Evolutionary conservation across 2,113 vertebrate genomes (phyloP), one percentile per base, ranked within the genome.

Genomic region (Phyllostomus discolor): DNA sequence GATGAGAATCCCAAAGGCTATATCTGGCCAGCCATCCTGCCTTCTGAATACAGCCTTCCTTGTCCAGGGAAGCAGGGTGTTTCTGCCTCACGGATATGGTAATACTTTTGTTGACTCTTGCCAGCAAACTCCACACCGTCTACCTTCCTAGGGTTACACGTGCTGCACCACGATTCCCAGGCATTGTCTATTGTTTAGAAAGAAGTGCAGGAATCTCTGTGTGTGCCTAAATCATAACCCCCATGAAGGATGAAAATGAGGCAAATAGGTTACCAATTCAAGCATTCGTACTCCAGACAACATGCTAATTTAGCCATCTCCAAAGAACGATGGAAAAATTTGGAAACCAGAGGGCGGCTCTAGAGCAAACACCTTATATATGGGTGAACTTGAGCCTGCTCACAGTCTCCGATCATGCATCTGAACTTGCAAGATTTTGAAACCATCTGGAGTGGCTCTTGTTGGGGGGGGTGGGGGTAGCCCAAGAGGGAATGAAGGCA

Each of bases 11-110:
- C 98, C 43, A 87, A 97, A 4, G 98, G 98, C 46, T 99, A 99
- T 72, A 91, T 72, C 9, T 99, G 99, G 99, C 98, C 99, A 11
- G 95, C 98, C 93, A 99, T 96, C 82, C 76, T 91, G 79, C 99
- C 99, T 0, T 98, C 98, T 41, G 98, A 98, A 5, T 95, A 97
- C 78, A 84, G 12, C 70, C 96, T 98, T 8, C 97, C 97, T 2
- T 99, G 99, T 97, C 98, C 98, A 16, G 98, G 98, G 59, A 99
- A 99, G 96, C 98, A 98, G 67, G 98, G 98, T 43, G 98, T 98
- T 92, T 98, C 80, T 72, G 98, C 99, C 33, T 98, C 98, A 80
- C 98, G 99, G 96, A 99, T 96, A 75, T 99, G 99, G 99, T 99
- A 98, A 98, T 98, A 80, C 1, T 93, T 95, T n/a, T 72, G 33